phyloP scores from a whole-genome alignment of 2,113 vertebrate genomes.

The Bos taurus region ARS-UCD2.0 NC_037346.1:32306501-32307000 shows the following conservation, averaged over 20 bases:
- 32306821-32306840: not conserved
- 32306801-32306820: not conserved
- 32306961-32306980: not conserved
- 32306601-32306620: not conserved
- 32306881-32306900: not conserved
- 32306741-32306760: not conserved
- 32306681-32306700: not conserved
- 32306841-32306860: not conserved
- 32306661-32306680: not conserved
- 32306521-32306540: not conserved
- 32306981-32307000: not conserved
- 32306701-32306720: not conserved
- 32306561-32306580: no score
- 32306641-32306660: not conserved
- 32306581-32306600: not conserved
- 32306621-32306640: not conserved
- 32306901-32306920: not conserved
- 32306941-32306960: not conserved
- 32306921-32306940: not conserved
- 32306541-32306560: no score
- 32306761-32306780: not conserved
- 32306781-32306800: not conserved
- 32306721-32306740: not conserved
- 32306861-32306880: not conserved
- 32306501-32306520: not conserved